phyloP scores from a whole-genome alignment of 2,888 invertebrate genomes.

The Oligia fasciuncula region DNA sequence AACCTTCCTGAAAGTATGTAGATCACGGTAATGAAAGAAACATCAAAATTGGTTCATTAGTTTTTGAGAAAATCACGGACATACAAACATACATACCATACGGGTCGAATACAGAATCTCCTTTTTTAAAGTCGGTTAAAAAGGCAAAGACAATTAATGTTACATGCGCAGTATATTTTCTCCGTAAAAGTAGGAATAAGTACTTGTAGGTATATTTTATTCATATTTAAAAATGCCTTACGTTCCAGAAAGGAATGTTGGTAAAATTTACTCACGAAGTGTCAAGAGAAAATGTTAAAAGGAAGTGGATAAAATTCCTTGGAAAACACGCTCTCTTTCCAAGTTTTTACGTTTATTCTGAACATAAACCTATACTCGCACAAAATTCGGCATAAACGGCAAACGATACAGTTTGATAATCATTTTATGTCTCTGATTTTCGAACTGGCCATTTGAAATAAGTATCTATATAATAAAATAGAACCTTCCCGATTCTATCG shows the following conservation, averaged over 20 bases:
- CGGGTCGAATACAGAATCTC: too few species aligned
- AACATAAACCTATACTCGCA: too few species aligned
- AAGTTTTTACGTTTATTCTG: too few species aligned
- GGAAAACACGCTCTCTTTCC: background rate
- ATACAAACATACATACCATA: too few species aligned
- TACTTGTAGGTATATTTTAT: background rate
- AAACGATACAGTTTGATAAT: background rate
- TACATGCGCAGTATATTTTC: background rate
- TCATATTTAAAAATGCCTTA: background rate
- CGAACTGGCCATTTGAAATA: background rate
- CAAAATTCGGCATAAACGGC: background rate
- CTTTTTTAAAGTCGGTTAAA: background rate
- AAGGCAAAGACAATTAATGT: background rate
- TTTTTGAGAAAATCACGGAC: too few species aligned
- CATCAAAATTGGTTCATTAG: too few species aligned
- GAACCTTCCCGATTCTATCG: background rate
- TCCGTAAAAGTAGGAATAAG: background rate
- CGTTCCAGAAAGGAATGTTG: background rate
- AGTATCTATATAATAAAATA: too few species aligned
- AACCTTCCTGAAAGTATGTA: too few species aligned
- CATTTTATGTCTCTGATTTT: background rate
- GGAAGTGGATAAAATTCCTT: background rate
- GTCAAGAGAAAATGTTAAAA: conserved; percentile 2
- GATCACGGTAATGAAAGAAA: too few species aligned
- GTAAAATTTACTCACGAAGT: background rate